Base-by-base conservation (phyloP, 2,888 invertebrate species). In the Oxytorus armatus region DNA sequence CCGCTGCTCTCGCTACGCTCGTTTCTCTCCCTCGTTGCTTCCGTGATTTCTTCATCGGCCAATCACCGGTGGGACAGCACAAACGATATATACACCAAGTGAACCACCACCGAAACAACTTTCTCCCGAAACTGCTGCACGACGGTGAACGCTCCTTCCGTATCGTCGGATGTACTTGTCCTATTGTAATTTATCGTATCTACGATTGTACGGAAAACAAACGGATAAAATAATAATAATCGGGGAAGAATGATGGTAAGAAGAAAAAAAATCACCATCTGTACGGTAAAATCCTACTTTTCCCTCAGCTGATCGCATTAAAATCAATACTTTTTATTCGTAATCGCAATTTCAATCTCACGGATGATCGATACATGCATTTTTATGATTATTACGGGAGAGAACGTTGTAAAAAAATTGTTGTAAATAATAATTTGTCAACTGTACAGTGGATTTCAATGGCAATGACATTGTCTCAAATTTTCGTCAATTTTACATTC, bases 1-100 rank as follows among this genome's bases (percentile, higher is more conserved):
- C 51, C 23, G 25, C 42, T 53, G 55, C 63, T 39, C 63, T 39
- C 57, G 29, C 51, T 39, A 59, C 18, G 42, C 39, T 65, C 74
- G 3, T 65, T 55, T 61, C 76, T 72, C 49, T 65, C 77, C 81
- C 69, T 84, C 82, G 85, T 86, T 86, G 86, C 88, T 88, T 88
- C 88, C 88, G 88, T 82, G 86, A 88, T 89, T 88, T 88, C 89
- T 83, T 87, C 88, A 88, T 82, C 82, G 81, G 77, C 84, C 87
- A 88, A 87, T 88, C 88, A 87, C 86, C 73, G 55, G n/a, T n/a
- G n/a, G 33, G 53, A 63, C 65, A 53, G 14, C 53, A 39, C 59
- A 53, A n/a, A 59, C 86, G 73, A 51, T 25, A 53, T 29, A 25
- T n/a, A 33, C 33, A 36, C 16, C 8, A 11, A 23, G 18, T 57